Conservation (phyloP, 2,113 vertebrate genomes). For the Lycaon pictus region DNA sequence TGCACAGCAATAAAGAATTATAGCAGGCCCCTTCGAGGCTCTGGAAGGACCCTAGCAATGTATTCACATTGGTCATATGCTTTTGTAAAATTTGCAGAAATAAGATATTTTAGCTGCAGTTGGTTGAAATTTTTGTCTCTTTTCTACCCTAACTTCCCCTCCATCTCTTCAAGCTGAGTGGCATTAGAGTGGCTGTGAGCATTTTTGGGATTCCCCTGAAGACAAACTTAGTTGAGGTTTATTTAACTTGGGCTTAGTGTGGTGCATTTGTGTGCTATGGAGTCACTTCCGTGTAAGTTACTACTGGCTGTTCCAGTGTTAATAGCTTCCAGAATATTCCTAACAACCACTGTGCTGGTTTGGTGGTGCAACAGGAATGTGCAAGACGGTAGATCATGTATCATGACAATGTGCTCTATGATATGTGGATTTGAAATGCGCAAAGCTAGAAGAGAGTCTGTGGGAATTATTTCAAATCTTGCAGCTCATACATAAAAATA, state of each 20-base stretch:
- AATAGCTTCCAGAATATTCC: neutral
- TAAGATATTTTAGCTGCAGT: neutral
- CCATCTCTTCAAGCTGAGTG: neutral
- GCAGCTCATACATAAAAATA: neutral
- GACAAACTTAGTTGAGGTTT: neutral
- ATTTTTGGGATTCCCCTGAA: neutral
- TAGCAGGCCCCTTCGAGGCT: neutral
- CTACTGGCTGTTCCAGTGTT: neutral
- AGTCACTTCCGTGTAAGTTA: neutral
- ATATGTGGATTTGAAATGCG: neutral
- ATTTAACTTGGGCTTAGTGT: neutral
- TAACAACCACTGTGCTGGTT: neutral
- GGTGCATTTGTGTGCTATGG: neutral
- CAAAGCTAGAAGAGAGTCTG: neutral
- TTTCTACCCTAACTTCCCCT: neutral
- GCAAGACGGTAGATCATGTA: fast-evolving
- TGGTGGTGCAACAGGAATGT: neutral
- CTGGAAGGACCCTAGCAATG: neutral
- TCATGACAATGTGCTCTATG: neutral
- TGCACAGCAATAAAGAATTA: too few relatives aligned
- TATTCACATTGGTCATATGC: neutral
- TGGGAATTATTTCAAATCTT: neutral
- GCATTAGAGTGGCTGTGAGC: neutral
- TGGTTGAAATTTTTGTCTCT: neutral
- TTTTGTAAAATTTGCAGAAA: neutral